Percentiles rank a stretch among this genome's conserved stretches.
Conservation (phyloP, 1,140 invertebrate genomes). For the Aphaenogaster floridana region DNA sequence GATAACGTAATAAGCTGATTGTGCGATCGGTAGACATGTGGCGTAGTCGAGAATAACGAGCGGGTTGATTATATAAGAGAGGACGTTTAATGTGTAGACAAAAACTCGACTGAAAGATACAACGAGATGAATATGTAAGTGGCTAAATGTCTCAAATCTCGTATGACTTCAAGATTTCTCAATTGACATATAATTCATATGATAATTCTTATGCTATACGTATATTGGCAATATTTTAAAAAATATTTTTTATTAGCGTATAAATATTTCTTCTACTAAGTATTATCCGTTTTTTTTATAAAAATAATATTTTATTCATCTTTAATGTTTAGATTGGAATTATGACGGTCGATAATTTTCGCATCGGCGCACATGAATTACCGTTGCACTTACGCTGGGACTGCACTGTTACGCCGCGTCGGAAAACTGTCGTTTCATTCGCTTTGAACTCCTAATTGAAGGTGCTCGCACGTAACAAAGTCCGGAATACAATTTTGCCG, state of each 20-base stretch:
- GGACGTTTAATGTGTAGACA: background rate
- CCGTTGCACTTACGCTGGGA: slow-evolving; percentile 29
- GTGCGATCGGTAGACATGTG: background rate
- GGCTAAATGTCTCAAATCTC: background rate
- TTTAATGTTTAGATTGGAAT: slow-evolving; percentile 14
- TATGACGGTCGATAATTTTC: slow-evolving; percentile 15
- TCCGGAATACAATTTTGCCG: slow-evolving; percentile 61
- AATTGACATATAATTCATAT: background rate
- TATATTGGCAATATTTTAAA: background rate
- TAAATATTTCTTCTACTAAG: background rate
- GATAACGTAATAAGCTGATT: slow-evolving; percentile 60
- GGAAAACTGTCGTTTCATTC: slow-evolving; percentile 59
- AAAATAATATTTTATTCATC: background rate
- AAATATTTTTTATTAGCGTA: background rate
- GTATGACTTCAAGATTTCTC: background rate
- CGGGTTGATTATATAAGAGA: background rate
- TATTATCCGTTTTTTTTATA: background rate
- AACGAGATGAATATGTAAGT: background rate
- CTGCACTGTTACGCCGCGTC: slow-evolving; percentile 27
- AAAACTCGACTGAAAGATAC: background rate
- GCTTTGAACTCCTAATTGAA: slow-evolving; percentile 61
- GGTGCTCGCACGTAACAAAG: slow-evolving; percentile 61
- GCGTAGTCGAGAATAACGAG: background rate
- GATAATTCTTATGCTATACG: background rate
- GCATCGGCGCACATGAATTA: slow-evolving; percentile 41